phyloP scores from a whole-genome alignment of 2,113 vertebrate genomes.

The Psittacula cyanocephala region DNA sequence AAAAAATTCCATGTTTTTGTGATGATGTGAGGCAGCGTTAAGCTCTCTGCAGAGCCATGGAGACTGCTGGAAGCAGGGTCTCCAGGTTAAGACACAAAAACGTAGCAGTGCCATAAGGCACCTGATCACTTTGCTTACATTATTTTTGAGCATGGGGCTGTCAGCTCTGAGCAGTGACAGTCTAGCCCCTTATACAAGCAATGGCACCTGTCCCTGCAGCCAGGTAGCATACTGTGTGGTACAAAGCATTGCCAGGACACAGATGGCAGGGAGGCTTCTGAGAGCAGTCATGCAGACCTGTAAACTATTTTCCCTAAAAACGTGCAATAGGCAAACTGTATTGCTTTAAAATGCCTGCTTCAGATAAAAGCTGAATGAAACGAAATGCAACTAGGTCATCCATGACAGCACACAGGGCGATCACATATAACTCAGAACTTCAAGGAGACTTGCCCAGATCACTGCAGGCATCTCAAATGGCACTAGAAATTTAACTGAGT shows the following conservation, averaged over 20 bases:
- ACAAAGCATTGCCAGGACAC: not conserved
- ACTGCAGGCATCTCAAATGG: not conserved
- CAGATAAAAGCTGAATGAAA: not conserved
- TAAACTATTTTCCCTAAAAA: not conserved
- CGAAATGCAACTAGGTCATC: not conserved
- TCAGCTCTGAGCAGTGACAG: not conserved
- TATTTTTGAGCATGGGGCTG: not conserved
- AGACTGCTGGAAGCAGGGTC: not conserved
- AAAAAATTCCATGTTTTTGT: not conserved
- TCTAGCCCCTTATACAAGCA: fast-evolving
- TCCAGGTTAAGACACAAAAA: not conserved
- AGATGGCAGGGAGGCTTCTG: not conserved
- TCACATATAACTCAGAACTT: not conserved
- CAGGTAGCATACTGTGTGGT: fast-evolving
- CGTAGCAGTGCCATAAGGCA: not conserved
- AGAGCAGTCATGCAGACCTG: not conserved
- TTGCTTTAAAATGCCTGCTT: not conserved
- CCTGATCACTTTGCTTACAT: fast-evolving
- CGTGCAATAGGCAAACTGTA: not conserved
- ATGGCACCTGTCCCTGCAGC: not conserved
- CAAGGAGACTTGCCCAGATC: not conserved
- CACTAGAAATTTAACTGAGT: not conserved
- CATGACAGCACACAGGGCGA: fast-evolving
- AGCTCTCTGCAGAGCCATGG: not conserved
- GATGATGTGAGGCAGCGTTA: not conserved